These are phyloP conservation scores for Euproctis similis DNA, from an alignment of 2,888 invertebrate genomes.

Conservation along the genomic window DNA sequence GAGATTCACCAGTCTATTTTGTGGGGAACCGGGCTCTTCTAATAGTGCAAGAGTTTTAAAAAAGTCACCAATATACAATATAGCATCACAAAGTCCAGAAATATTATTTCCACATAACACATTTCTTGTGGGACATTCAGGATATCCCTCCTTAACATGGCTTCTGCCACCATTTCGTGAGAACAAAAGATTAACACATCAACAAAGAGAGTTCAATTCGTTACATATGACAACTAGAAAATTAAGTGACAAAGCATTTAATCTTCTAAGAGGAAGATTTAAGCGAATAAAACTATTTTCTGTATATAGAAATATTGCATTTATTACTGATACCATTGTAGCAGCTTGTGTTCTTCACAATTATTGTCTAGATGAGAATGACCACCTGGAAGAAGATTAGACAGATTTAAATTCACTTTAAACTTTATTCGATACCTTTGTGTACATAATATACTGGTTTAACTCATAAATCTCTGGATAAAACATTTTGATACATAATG, in stretches of 20 bases:
- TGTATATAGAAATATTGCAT: constrained; percentile 47
- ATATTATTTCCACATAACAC: constrained; percentile 43
- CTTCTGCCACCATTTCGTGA: constrained; percentile 48
- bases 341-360: constrained; percentile 55
- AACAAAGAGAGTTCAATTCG: constrained; percentile 46
- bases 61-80: constrained; percentile 45
- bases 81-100: constrained; percentile 37
- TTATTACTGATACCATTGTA: constrained; percentile 49
- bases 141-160: constrained; percentile 49
- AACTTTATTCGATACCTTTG: too few species aligned
- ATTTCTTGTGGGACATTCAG: constrained; percentile 47
- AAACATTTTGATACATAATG: too few species aligned
- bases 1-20: constrained; percentile 48
- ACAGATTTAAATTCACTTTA: constrained; percentile 1
- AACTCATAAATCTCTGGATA: too few species aligned
- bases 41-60: constrained; percentile 41
- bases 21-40: constrained; percentile 53
- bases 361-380: constrained; percentile 49
- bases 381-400: constrained; percentile 32
- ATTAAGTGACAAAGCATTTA: constrained; percentile 47
- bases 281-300: constrained; percentile 42
- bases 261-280: constrained; percentile 41
- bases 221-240: constrained; percentile 40
- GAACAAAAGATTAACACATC: constrained; percentile 41
- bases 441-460: too few species aligned